A percentile compares a stretch with the other conserved stretches of the same genome.
Evolutionary conservation across 2,888 invertebrate species (phyloP).

Genomic region (Steinernema scapterisci): DNA sequence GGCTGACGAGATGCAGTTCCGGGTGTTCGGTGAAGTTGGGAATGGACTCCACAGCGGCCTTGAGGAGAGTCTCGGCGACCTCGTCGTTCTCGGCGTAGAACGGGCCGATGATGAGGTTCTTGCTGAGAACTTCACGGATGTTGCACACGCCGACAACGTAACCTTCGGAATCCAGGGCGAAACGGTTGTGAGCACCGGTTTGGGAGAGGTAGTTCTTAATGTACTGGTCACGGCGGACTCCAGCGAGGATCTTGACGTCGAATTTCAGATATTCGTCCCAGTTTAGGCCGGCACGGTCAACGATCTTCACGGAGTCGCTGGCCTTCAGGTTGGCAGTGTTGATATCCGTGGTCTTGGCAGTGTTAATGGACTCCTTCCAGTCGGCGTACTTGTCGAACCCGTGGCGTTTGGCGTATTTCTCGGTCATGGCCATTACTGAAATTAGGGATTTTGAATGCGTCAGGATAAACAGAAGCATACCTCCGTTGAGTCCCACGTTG

Average conservation of each 20-base stretch:
- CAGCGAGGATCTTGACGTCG: background rate
- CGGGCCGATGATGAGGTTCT: background rate
- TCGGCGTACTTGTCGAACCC: background rate
- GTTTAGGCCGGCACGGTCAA: background rate
- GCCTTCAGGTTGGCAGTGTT: background rate
- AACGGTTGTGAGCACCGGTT: background rate
- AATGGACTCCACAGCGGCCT: background rate
- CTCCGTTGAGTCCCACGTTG: slow-evolving; percentile 12
- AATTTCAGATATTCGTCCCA: background rate
- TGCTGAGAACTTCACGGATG: background rate
- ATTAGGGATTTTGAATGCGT: background rate
- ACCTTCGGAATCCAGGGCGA: background rate
- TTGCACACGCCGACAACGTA: background rate
- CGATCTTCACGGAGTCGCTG: background rate
- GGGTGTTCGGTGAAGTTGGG: background rate
- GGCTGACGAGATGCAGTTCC: background rate
- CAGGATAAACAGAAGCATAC: background rate
- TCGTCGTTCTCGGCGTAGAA: slow-evolving; percentile 1
- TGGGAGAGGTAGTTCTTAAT: background rate
- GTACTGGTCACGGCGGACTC: background rate
- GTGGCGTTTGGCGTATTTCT: background rate
- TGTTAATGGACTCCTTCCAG: background rate
- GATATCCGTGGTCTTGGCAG: background rate
- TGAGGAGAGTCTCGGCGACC: background rate
- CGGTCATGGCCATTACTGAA: slow-evolving; percentile 1